Evolutionary conservation across 2,888 invertebrate species (phyloP).

Genomic region (Philereme transversata): DNA sequence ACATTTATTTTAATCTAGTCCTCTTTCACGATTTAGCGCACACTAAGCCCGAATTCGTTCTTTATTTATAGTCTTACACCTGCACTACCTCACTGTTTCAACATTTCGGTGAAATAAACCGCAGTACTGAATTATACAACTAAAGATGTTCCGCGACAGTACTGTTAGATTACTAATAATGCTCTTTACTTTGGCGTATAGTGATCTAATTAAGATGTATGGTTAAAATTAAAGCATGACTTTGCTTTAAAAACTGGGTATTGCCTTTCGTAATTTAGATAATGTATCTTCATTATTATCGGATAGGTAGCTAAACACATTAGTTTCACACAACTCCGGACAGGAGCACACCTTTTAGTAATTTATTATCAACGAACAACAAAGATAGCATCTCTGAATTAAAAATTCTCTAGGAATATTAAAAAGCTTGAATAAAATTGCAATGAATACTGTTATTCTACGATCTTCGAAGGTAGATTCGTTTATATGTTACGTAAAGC

Average conservation of each 20-base stretch:
- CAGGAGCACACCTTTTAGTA: conserved; percentile 38
- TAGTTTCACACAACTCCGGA: conserved; percentile 40
- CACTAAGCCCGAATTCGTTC: conserved; percentile 50
- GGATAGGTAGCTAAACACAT: conserved; percentile 38
- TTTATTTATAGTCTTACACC: conserved; percentile 54
- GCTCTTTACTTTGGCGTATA: conserved; percentile 57
- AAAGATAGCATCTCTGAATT: conserved; percentile 34
- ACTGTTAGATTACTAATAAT: too few relatives aligned
- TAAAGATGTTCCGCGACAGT: conserved; percentile 51
- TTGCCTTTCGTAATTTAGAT: conserved; percentile 54
- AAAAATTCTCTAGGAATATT: conserved; percentile 26
- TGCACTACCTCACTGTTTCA: conserved; percentile 43
- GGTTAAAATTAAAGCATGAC: conserved; percentile 72
- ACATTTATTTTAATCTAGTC: conserved; percentile 58
- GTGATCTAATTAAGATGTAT: conserved; percentile 77
- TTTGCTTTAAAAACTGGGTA: conserved; percentile 68
- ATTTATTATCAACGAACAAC: conserved; percentile 38
- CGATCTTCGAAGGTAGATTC: too few relatives aligned
- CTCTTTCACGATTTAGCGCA: conserved; percentile 45
- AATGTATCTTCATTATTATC: conserved; percentile 48
- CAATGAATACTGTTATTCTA: too few relatives aligned
- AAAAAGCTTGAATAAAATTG: conserved; percentile 19
- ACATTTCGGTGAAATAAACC: conserved; percentile 37
- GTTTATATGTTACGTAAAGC: too few relatives aligned
- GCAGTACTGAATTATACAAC: conserved; percentile 41